phyloP scores from a whole-genome alignment of 2,797 vertebrate genomes.

The Thalassophryne amazonica region DNA sequence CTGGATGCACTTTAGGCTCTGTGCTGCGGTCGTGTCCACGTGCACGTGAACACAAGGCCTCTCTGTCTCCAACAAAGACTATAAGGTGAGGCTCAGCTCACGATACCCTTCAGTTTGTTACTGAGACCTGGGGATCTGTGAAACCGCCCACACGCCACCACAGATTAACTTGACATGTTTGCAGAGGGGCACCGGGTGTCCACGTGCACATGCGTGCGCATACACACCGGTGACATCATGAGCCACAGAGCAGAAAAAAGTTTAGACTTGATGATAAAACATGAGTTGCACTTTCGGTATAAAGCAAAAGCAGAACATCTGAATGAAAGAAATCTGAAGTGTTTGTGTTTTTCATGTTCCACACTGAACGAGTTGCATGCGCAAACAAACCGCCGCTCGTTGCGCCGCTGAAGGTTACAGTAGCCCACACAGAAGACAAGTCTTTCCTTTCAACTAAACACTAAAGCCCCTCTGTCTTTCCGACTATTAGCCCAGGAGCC shows the following conservation, averaged over 20 bases:
- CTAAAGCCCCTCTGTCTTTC: conserved; percentile 52
- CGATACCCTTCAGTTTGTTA: conserved; percentile 35
- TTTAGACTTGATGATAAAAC: conserved; percentile 20
- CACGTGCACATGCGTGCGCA: neutral
- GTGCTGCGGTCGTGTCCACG: neutral
- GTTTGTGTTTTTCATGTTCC: too few relatives aligned
- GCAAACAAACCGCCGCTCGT: too few relatives aligned
- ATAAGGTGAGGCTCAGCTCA: conserved; percentile 8
- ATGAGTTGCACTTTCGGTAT: neutral
- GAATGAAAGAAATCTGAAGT: too few relatives aligned
- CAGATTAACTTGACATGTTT: conserved; percentile 54
- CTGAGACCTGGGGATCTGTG: conserved; percentile 41
- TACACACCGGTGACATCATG: conserved; percentile 32
- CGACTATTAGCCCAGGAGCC: conserved; percentile 42
- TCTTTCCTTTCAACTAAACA: conserved; percentile 52
- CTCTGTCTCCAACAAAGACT: conserved; percentile 23
- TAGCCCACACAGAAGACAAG: conserved; percentile 43
- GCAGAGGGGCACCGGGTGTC: conserved; percentile 45
- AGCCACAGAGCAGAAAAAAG: conserved; percentile 5
- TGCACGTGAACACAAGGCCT: conserved; percentile 9
- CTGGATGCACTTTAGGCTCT: neutral
- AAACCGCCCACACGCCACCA: conserved; percentile 44
- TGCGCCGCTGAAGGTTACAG: conserved; percentile 47
- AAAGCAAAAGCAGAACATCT: too few relatives aligned
- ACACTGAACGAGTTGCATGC: too few relatives aligned